phyloP scores from a whole-genome alignment of 2,113 vertebrate genomes.

The Prunella fulvescens region DNA sequence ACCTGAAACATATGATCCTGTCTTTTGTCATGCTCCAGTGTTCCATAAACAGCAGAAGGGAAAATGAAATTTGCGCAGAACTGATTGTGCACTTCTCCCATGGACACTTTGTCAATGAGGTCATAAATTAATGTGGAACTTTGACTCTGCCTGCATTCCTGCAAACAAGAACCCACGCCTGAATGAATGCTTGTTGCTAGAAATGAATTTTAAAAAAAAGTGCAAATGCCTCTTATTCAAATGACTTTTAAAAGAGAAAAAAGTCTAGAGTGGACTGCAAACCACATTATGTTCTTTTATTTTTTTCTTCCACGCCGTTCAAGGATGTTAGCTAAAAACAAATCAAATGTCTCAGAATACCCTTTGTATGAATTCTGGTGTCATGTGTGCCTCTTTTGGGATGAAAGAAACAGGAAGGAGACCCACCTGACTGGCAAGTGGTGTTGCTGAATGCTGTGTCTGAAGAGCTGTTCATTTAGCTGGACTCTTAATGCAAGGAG shows the following conservation, averaged over 20 bases:
- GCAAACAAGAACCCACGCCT: conserved; percentile 38
- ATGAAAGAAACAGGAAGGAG: not conserved
- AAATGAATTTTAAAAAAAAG: not conserved
- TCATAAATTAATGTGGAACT: conserved; percentile 25
- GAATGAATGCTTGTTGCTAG: not conserved
- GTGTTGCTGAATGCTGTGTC: not conserved
- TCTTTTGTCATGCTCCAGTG: not conserved
- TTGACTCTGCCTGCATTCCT: not conserved
- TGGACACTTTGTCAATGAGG: not conserved
- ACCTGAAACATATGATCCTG: not conserved
- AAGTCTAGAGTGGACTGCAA: not conserved
- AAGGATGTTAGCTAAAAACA: not conserved
- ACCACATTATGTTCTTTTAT: not conserved
- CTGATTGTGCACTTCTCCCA: not conserved
- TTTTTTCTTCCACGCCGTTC: not conserved
- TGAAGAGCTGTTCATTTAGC: not conserved
- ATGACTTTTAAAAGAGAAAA: not conserved
- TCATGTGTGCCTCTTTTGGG: not conserved
- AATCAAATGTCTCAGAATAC: not conserved
- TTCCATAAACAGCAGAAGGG: conserved; percentile 1
- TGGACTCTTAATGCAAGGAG: not conserved
- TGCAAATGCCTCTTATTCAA: not conserved
- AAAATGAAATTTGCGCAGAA: not conserved
- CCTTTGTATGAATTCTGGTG: not conserved
- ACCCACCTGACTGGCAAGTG: not conserved